Conservation (phyloP, 2,797 vertebrate genomes). For the Glossophaga mutica region DNA sequence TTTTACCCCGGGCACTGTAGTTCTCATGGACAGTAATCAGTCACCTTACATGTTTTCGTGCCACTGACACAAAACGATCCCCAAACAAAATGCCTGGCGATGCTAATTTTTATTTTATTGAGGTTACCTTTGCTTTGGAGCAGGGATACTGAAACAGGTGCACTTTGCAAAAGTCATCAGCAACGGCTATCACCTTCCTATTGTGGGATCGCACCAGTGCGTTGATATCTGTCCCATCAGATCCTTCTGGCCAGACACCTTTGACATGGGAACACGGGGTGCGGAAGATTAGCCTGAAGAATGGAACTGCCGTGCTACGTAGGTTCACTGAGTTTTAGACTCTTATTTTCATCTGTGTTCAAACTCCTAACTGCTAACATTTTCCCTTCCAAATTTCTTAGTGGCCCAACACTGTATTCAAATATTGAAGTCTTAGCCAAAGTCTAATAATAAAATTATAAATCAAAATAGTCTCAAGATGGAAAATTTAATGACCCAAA, state of each 20-base stretch:
- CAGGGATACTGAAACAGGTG: constrained; percentile 98
- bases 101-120: background rate
- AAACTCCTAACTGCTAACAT: background rate
- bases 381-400: constrained; percentile 20
- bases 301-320: background rate
- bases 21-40: background rate
- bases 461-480: background rate
- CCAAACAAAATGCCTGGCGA: background rate
- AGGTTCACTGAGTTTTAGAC: background rate
- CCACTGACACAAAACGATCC: background rate
- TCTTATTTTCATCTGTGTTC: background rate
- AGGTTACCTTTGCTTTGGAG: constrained; percentile 92
- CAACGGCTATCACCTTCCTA: constrained; percentile 94
- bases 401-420: background rate
- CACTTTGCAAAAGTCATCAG: constrained; percentile 99
- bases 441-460: constrained; percentile 25
- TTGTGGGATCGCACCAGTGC: constrained; percentile 94
- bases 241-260: constrained; percentile 99
- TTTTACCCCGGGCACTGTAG: fast-evolving
- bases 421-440: background rate
- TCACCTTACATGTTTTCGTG: background rate
- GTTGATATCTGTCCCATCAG: constrained; percentile 98
- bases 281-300: background rate
- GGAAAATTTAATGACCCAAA: background rate
- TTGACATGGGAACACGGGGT: background rate